Evolutionary conservation across 2,888 invertebrate genomes (phyloP).

Genomic region (Arge pagana): DNA sequence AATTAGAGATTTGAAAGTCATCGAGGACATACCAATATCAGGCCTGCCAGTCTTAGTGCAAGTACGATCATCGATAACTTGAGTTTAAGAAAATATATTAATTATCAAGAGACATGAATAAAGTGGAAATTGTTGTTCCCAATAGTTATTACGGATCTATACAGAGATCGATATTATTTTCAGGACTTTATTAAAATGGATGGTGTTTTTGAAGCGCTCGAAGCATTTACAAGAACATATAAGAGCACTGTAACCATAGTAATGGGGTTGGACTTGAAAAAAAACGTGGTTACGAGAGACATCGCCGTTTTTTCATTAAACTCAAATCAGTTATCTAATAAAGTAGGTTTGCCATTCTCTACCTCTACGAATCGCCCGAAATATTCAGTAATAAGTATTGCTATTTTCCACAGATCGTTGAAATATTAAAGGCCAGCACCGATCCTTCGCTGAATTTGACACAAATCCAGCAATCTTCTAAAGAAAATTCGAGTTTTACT

Average conservation of each 20-base stretch:
- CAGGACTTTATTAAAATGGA: conserved; percentile 63
- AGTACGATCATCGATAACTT: conserved; percentile 59
- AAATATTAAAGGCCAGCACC: conserved; percentile 36
- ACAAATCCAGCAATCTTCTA: conserved; percentile 17
- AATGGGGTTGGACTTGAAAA: conserved; percentile 66
- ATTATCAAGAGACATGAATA: neutral
- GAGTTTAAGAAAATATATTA: conserved; percentile 40
- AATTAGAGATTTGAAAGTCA: conserved; percentile 75
- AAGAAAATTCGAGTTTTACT: conserved; percentile 30
- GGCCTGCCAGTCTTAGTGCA: conserved; percentile 69
- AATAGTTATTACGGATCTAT: conserved; percentile 19
- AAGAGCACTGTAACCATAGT: conserved; percentile 62
- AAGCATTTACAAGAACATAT: conserved; percentile 58
- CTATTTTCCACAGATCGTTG: conserved; percentile 41
- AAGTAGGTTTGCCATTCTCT: conserved; percentile 38
- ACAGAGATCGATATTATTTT: conserved; percentile 30
- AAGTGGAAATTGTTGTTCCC: conserved; percentile 14
- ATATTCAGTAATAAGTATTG: neutral
- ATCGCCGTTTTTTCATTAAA: conserved; percentile 61
- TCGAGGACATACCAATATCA: conserved; percentile 63
- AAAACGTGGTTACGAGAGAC: conserved; percentile 63
- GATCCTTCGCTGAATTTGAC: conserved; percentile 42
- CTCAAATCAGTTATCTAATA: conserved; percentile 40
- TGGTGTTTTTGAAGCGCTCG: conserved; percentile 60
- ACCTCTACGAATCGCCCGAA: neutral